These are phyloP conservation scores for Drosophila sechellia DNA, from an alignment of 1,140 invertebrate genomes.

Conservation along the genomic window DNA sequence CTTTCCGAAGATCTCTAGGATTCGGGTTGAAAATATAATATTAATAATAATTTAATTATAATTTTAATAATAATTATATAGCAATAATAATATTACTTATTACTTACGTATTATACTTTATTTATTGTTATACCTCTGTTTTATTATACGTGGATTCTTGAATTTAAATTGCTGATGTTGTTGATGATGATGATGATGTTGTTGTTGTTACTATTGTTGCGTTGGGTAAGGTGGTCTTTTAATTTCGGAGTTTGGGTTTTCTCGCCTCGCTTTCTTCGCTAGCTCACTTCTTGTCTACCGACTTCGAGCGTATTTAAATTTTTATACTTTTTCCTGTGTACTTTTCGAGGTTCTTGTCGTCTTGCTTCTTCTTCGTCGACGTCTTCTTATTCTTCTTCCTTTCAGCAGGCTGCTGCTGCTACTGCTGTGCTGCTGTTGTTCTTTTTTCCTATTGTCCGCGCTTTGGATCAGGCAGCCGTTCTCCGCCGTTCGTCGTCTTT, in stretches of 20 bases:
- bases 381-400: slow-evolving; percentile 39
- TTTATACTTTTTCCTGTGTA: slow-evolving; percentile 55
- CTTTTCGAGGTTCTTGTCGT: slow-evolving; percentile 58
- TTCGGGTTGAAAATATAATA: too few relatives aligned
- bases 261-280: slow-evolving; percentile 39
- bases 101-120: too few relatives aligned
- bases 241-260: slow-evolving; percentile 31
- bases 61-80: too few relatives aligned
- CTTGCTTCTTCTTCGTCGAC: slow-evolving; percentile 18
- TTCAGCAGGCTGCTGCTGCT: slow-evolving; percentile 34
- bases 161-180: too few relatives aligned
- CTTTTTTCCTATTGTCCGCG: slow-evolving; percentile 72
- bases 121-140: too few relatives aligned
- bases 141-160: too few relatives aligned
- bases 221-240: slow-evolving; percentile 49
- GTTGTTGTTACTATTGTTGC: slow-evolving; percentile 9
- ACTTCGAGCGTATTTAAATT: slow-evolving; percentile 47
- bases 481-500: slow-evolving; percentile 61
- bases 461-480: slow-evolving; percentile 83
- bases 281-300: slow-evolving; percentile 44
- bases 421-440: slow-evolving; percentile 49
- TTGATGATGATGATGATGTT: background rate
- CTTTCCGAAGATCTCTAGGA: too few relatives aligned
- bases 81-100: too few relatives aligned
- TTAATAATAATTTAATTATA: too few relatives aligned